Evolutionary conservation across 2,797 vertebrate genomes (phyloP), one percentile per base, ranked within the genome.

Genomic region (Gobionotothen gibberifrons): DNA sequence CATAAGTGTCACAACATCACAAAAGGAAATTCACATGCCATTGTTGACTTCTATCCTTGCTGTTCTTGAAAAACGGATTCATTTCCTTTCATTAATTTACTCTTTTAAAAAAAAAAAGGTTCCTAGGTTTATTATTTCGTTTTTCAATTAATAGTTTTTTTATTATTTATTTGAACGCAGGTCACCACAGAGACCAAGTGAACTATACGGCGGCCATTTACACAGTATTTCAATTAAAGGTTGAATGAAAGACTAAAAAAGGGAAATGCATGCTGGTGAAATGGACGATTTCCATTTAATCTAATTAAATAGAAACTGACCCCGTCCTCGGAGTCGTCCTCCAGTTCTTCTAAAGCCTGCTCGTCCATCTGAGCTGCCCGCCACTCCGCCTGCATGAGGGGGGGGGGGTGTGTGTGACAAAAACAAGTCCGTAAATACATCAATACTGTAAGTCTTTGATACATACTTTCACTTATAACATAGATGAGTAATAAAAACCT

Each of bases 351-450:
- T 2, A 62, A 4, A 1, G 79, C 48, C 0, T 8, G 81, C 39
- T 83, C 87, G 13, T 95, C 94, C 76, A 46, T 87, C 83, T 93
- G 92, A 58, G 94, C 88, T 0, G 93, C 92, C 64, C 71, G n/a
- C 92, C 93, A 93, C 74, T 93, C 94, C 0, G 91, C 93, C 95
- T 95, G 69, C 9, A 40, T 0, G 10, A 17, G 14, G 11, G 13
- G 2, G 7, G 12, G 4, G 19, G 17, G 16, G 11, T 7, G n/a
- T n/a, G 22, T 22, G 26, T 26, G 26, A 26, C 32, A 47, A 4
- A 65, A 40, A 47, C 17, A 59, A 75, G 40, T 26, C 12, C 15
- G 13, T 13, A 0, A 22, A 3, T 9, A 32, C 2, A 0, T 66
- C 56, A 63, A 2, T 2, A n/a, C n/a, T n/a, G n/a, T n/a, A 29